Percentiles rank a stretch among this genome's conserved stretches.
Conservation (phyloP, 2,797 vertebrate species). For the Sebastiscus albofasciatus region DNA sequence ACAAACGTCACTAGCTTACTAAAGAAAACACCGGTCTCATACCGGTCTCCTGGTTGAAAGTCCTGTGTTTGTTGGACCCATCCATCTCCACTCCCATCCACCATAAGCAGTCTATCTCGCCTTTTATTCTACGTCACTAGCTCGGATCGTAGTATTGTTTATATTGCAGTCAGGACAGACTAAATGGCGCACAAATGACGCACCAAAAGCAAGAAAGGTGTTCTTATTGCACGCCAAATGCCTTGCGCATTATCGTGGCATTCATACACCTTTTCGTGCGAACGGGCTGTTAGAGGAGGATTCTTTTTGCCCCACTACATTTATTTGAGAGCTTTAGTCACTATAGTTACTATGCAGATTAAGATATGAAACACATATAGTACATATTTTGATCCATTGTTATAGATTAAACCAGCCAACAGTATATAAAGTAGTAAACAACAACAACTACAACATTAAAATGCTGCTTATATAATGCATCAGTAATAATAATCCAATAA, state of each 20-base stretch:
- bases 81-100: background rate
- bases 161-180: too few relatives aligned
- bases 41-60: background rate
- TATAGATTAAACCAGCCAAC: background rate
- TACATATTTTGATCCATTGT: background rate
- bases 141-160: background rate
- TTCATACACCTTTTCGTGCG: background rate
- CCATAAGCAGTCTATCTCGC: background rate
- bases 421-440: background rate
- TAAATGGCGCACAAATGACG: too few relatives aligned
- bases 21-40: background rate
- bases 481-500: background rate
- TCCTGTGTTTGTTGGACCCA: background rate
- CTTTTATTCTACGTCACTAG: background rate
- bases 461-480: background rate
- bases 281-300: background rate
- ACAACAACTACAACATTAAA: background rate
- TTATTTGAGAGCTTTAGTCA: background rate
- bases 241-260: background rate
- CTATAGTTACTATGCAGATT: background rate
- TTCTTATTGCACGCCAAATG: background rate
- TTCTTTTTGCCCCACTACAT: background rate
- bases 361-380: background rate
- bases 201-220: too few relatives aligned
- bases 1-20: too few relatives aligned